These are phyloP conservation scores for Caenorhabditis elegans DNA, from an alignment of 1,140 invertebrate genomes.

Conservation along the genomic window WBcel235 BX284603.4:7555501-7556000, in stretches of 20 bases:
- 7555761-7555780: slow-evolving; percentile 5
- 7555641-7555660: neutral
- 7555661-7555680: slow-evolving; percentile 47
- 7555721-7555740: neutral
- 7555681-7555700: slow-evolving; percentile 15
- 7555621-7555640: neutral
- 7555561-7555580: too few species aligned
- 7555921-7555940: slow-evolving; percentile 40
- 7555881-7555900: neutral
- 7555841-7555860: neutral
- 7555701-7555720: slow-evolving; percentile 24
- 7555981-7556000: neutral
- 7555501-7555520: too few species aligned
- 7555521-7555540: too few species aligned
- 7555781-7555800: slow-evolving; percentile 18
- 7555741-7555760: neutral
- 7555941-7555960: slow-evolving; percentile 49
- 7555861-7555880: neutral
- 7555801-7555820: neutral
- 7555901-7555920: neutral
- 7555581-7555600: neutral
- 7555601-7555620: neutral
- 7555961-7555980: slow-evolving; percentile 43
- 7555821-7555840: neutral
- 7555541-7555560: too few species aligned